These are phyloP conservation scores for Drosophila ironensis DNA, from an alignment of 1,140 invertebrate species.

Conservation along the genomic window DNA sequence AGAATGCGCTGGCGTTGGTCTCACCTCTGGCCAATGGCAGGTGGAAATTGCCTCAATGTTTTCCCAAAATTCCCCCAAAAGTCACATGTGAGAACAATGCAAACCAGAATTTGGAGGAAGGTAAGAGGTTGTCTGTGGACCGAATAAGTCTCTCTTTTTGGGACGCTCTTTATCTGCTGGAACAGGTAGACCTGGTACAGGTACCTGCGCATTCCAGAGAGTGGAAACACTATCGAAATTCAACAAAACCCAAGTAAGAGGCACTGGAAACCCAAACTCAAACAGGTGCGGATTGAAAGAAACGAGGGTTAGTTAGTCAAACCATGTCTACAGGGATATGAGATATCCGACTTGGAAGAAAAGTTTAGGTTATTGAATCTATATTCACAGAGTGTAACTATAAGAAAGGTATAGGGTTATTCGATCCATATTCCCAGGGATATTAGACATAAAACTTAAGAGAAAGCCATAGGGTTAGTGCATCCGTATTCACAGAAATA, in stretches of 20 bases:
- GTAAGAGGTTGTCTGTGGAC: too few species aligned
- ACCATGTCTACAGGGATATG: too few species aligned
- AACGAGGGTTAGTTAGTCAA: neutral
- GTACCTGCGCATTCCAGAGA: slow-evolving; percentile 8
- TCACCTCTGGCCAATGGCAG: slow-evolving; percentile 48
- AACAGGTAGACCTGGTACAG: slow-evolving; percentile 22
- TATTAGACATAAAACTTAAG: too few species aligned
- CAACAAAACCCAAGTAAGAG: slow-evolving; percentile 5
- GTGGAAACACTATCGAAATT: slow-evolving; percentile 41
- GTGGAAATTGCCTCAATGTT: slow-evolving; percentile 9
- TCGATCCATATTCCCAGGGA: too few species aligned
- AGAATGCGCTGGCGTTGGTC: slow-evolving; percentile 52
- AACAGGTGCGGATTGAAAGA: slow-evolving; percentile 6
- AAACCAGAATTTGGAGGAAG: too few species aligned
- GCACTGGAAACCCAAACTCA: neutral
- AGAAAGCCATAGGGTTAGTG: too few species aligned
- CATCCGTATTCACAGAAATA: too few species aligned
- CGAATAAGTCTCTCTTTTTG: slow-evolving; percentile 4
- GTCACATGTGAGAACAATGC: slow-evolving; percentile 8
- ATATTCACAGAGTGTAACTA: too few species aligned
- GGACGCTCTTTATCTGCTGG: neutral
- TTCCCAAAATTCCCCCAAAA: slow-evolving; percentile 25
- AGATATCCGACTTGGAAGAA: too few species aligned
- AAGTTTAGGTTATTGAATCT: too few species aligned
- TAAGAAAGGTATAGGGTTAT: too few species aligned